Evolutionary conservation across 1,140 invertebrate species (phyloP).

Genomic region (Helicoverpa armigera): DNA sequence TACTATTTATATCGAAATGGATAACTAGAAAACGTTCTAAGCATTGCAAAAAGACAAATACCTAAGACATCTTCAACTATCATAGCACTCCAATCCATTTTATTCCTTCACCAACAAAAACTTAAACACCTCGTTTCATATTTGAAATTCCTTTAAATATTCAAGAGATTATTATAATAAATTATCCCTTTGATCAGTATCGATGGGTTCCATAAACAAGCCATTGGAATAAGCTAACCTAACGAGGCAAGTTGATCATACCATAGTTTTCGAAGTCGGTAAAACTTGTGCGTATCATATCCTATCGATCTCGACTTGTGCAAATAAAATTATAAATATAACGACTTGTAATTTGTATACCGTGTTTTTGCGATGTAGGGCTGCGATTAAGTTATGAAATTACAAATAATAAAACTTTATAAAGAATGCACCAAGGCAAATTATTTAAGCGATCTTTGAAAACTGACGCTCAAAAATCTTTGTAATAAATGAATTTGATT

Average conservation of each 20-base stretch:
- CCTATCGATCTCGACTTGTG: slow-evolving; percentile 1
- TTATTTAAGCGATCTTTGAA: too few relatives aligned
- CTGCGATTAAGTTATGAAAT: background rate
- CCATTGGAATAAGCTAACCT: background rate
- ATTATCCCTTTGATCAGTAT: slow-evolving; percentile 23
- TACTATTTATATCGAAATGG: too few relatives aligned
- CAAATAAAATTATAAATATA: slow-evolving; percentile 16
- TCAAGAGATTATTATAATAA: slow-evolving; percentile 21
- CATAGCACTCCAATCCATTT: background rate
- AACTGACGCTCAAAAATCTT: too few relatives aligned
- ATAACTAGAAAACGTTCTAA: too few relatives aligned
- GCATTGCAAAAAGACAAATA: too few relatives aligned
- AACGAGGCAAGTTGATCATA: background rate
- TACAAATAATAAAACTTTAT: background rate
- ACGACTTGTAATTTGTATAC: background rate
- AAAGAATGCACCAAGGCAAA: background rate
- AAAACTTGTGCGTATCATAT: slow-evolving; percentile 12
- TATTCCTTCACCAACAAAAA: background rate
- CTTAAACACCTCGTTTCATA: slow-evolving; percentile 11
- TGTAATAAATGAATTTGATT: too few relatives aligned
- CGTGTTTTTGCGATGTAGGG: background rate
- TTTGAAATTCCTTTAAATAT: slow-evolving; percentile 29
- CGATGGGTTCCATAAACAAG: background rate
- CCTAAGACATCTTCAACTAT: too few relatives aligned
- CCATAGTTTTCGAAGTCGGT: background rate